A percentile compares a stretch with the other conserved stretches of the same genome.
phyloP scores from a whole-genome alignment of 2,888 invertebrate species.

The Macrophya alboannulata region DNA sequence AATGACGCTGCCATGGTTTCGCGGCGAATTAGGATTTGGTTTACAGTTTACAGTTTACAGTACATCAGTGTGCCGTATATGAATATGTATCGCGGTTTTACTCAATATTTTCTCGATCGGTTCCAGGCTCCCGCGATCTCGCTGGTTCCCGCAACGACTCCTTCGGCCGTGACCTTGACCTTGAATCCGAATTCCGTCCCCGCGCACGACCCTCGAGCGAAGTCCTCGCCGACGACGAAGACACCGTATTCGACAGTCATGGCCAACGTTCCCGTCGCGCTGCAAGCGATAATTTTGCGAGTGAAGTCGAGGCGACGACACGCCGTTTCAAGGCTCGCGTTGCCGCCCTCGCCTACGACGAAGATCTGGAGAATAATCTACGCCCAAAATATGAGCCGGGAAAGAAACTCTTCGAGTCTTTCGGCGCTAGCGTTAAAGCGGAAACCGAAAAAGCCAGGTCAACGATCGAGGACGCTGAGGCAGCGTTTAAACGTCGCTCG shows the following conservation, averaged over 20 bases:
- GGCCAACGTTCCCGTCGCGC: constrained; percentile 79
- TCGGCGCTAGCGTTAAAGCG: constrained; percentile 79
- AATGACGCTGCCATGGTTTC: not conserved
- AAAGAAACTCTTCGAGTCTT: constrained; percentile 85
- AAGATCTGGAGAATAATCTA: constrained; percentile 84
- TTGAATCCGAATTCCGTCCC: constrained; percentile 74
- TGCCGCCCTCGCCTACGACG: constrained; percentile 84
- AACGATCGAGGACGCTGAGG: constrained; percentile 82
- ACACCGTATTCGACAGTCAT: constrained; percentile 85
- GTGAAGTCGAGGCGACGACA: constrained; percentile 79
- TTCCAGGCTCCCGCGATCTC: constrained; percentile 77
- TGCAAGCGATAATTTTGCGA: constrained; percentile 79
- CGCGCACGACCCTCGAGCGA: constrained; percentile 68
- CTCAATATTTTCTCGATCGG: constrained; percentile 53
- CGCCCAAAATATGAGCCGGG: constrained; percentile 83
- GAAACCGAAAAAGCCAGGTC: constrained; percentile 67
- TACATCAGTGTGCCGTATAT: not conserved
- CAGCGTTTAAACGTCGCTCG: constrained; percentile 80
- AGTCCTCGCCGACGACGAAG: constrained; percentile 79
- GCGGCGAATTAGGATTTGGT: not conserved
- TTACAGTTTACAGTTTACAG: not conserved
- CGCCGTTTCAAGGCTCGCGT: constrained; percentile 81
- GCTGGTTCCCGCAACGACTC: constrained; percentile 74
- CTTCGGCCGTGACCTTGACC: constrained; percentile 75
- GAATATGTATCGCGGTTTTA: not conserved